Evolutionary conservation across 2,888 invertebrate genomes (phyloP), one percentile per base, ranked within the genome.

Genomic region (Cepaea hortensis): DNA sequence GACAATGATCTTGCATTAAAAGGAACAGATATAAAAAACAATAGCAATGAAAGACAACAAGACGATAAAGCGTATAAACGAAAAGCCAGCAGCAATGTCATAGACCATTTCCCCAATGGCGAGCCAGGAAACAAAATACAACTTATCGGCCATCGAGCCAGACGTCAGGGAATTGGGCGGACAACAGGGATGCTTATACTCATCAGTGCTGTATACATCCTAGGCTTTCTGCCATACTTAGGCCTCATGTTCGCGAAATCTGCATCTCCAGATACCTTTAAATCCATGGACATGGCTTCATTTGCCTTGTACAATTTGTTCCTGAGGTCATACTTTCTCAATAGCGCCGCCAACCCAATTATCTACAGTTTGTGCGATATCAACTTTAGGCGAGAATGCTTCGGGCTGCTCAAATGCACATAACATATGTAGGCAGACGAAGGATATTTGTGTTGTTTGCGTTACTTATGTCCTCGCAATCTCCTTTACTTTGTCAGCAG

Each of bases 151-250:
- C 73, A 65, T 9, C n/a, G 68, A 35, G 55, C n/a, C 50, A 75
- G 73, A 65, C 70, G 70, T 18, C 86, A 82, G 35, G 82, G 76
- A 11, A 23, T 86, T 1, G 75, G 68, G 23, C 65, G 81, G n/a
- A 87, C 87, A n/a, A 87, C 87, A 0, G n/a, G 7, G 3, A 87
- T 87, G 87, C 77, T 87, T n/a, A 84, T 87, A 48, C 50, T 68
- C 68, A 87, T 87, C 35, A 87, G 84, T 35, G 87, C 84, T 6
- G 87, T 87, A 0, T 87, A 87, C 50, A 73, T 87, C 35, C 4
- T 87, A 4, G 77, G 82, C 18, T 82, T 77, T 77, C 11, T 87
- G 18, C 82, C 87, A 0, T 76, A 15, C n/a, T 61, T 87, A 23
- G 50, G 50, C 11, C 48, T 87, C 0, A 61, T 80, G 18, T 79